phyloP scores from a whole-genome alignment of 1,140 invertebrate species.

The Pachyrhynchus sulphureomaculatus region DNA sequence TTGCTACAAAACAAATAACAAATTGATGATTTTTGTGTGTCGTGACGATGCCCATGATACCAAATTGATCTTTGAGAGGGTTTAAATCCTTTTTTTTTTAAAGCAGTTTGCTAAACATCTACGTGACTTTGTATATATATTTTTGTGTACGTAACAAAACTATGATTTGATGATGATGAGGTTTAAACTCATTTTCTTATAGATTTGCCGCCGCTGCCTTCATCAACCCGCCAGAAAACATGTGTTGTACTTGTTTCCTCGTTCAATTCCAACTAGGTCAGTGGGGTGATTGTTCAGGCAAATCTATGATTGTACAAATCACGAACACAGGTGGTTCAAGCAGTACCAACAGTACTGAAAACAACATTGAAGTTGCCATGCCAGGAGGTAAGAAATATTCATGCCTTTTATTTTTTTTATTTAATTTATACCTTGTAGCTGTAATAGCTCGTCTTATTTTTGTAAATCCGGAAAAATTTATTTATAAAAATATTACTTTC shows the following conservation, averaged over 20 bases:
- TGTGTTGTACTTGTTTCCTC: conserved; percentile 26
- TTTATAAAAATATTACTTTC: too few species aligned
- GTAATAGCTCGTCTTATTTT: not conserved
- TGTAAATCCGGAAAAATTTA: not conserved
- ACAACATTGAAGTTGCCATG: conserved; percentile 26
- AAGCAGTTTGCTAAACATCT: too few species aligned
- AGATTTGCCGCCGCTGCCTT: conserved; percentile 18
- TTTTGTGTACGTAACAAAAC: too few species aligned
- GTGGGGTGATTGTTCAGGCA: conserved; percentile 19
- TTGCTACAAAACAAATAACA: too few species aligned
- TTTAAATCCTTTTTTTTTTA: too few species aligned
- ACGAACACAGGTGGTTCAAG: conserved; percentile 26
- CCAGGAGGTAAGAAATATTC: conserved; percentile 13
- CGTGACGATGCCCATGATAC: too few species aligned
- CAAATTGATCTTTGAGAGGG: too few species aligned
- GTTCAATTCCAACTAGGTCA: conserved; percentile 6
- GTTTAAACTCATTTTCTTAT: too few species aligned
- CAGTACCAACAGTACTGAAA: conserved; percentile 10
- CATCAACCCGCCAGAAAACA: conserved; percentile 22
- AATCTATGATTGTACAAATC: conserved; percentile 21
- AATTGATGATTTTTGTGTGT: too few species aligned
- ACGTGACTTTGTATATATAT: too few species aligned
- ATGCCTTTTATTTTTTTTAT: not conserved
- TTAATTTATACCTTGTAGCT: not conserved
- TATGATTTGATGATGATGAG: too few species aligned